phyloP scores from a whole-genome alignment of 2,113 vertebrate genomes.

The Cynopterus brachyotis region DNA sequence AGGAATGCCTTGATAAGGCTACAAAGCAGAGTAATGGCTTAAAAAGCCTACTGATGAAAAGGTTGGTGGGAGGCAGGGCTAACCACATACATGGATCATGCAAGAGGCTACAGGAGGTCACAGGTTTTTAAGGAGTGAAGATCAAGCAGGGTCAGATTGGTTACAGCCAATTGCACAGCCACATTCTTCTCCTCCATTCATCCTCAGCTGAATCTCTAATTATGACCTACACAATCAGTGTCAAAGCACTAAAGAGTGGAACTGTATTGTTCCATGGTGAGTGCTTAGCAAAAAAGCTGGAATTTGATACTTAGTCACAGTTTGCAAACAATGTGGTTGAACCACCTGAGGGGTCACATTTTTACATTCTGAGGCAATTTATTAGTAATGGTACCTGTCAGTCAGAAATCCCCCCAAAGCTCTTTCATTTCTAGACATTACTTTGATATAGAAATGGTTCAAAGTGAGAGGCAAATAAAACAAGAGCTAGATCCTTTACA shows the following conservation, averaged over 20 bases:
- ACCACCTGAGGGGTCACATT: conserved; percentile 83
- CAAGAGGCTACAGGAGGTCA: conserved; percentile 69
- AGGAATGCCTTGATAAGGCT: conserved; percentile 72
- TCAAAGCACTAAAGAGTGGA: conserved; percentile 45
- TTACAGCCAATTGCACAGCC: conserved; percentile 77
- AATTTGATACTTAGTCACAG: conserved; percentile 86
- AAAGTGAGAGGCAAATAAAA: conserved; percentile 70
- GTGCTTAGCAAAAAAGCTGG: conserved; percentile 79
- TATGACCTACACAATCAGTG: conserved; percentile 65
- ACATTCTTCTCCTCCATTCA: conserved; percentile 78
- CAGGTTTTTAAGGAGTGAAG: conserved; percentile 40
- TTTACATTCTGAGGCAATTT: conserved; percentile 82
- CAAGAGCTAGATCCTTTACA: conserved; percentile 13
- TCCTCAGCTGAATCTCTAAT: conserved; percentile 74
- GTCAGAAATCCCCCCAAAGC: conserved; percentile 76
- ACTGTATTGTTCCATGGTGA: conserved; percentile 77
- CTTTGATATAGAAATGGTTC: conserved; percentile 61
- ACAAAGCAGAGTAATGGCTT: conserved; percentile 81
- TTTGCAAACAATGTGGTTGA: conserved; percentile 89
- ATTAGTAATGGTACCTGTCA: conserved; percentile 79
- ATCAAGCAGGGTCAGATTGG: conserved; percentile 76
- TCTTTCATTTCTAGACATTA: conserved; percentile 32
- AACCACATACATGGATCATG: conserved; percentile 77
- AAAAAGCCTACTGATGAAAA: conserved; percentile 81
- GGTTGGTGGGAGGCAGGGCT: conserved; percentile 67